Conservation (phyloP, 2,888 invertebrate genomes). For the Lasioglossum vierecki region DNA sequence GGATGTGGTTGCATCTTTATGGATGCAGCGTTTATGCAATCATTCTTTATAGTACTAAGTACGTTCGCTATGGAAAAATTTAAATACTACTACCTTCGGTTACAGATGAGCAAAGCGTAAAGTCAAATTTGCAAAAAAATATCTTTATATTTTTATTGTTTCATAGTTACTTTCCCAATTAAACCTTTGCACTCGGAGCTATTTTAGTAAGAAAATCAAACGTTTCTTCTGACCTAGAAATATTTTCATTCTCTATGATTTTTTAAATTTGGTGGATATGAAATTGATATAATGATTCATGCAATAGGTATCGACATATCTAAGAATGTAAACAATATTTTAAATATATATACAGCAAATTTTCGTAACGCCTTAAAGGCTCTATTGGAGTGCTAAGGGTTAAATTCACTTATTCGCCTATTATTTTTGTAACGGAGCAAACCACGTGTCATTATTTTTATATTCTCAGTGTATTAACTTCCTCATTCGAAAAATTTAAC, state of each 20-base stretch:
- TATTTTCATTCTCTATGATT: too few relatives aligned
- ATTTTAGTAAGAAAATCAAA: too few relatives aligned
- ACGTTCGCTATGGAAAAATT: not conserved
- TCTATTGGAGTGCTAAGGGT: too few relatives aligned
- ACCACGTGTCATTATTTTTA: not conserved
- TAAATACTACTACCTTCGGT: not conserved
- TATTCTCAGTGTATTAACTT: not conserved
- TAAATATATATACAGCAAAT: too few relatives aligned
- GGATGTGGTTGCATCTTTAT: constrained; percentile 55
- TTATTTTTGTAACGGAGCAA: not conserved
- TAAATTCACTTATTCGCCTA: not conserved
- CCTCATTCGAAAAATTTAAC: not conserved
- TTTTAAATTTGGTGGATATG: too few relatives aligned
- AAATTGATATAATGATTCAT: too few relatives aligned
- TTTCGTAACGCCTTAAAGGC: too few relatives aligned
- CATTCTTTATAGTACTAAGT: not conserved
- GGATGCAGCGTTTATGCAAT: constrained; percentile 34
- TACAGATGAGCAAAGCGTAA: not conserved
- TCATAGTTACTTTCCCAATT: not conserved
- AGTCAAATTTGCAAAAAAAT: not conserved
- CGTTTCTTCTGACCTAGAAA: too few relatives aligned
- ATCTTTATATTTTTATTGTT: not conserved
- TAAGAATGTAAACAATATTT: too few relatives aligned
- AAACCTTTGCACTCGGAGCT: too few relatives aligned
- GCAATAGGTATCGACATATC: too few relatives aligned